A percentile compares a stretch with the other conserved stretches of the same genome.
Evolutionary conservation across 2,888 invertebrate species (phyloP).

Genomic region (Deilephila porcellus): DNA sequence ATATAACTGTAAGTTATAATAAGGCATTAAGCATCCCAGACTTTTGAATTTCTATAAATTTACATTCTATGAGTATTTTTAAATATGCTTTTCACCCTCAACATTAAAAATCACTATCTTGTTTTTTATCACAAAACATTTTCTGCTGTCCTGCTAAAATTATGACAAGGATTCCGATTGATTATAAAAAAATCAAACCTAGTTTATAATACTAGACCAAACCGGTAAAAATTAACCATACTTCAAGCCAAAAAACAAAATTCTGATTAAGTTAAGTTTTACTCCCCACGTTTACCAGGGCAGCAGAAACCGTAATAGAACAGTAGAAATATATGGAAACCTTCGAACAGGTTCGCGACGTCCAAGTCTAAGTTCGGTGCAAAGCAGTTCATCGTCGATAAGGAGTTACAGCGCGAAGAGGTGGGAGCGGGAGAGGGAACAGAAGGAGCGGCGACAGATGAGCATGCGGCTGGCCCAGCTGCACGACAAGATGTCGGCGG

Average conservation of each 20-base stretch:
- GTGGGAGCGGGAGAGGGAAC: slow-evolving; percentile 92
- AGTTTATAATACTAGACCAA: neutral
- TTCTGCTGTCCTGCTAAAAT: slow-evolving; percentile 4
- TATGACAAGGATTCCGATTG: neutral
- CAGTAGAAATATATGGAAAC: slow-evolving; percentile 29
- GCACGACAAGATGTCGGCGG: slow-evolving; percentile 86
- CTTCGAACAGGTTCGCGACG: slow-evolving; percentile 90
- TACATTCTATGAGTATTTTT: neutral
- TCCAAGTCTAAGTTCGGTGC: slow-evolving; percentile 94
- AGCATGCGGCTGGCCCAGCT: slow-evolving; percentile 90
- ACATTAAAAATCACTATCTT: slow-evolving; percentile 5
- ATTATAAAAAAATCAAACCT: no score
- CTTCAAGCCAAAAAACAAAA: no score
- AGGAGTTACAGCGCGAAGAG: slow-evolving; percentile 92
- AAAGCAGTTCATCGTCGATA: slow-evolving; percentile 92
- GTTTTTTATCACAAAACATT: no score
- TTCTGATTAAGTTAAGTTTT: no score
- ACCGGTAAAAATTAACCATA: no score
- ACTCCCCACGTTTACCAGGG: neutral
- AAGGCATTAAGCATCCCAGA: neutral
- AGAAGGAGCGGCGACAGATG: slow-evolving; percentile 92
- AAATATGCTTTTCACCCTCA: neutral
- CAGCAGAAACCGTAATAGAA: neutral
- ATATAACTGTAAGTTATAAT: neutral
- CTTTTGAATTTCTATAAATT: neutral